phyloP scores from a whole-genome alignment of 2,888 invertebrate species.

The Leptopterna dolabrata region DNA sequence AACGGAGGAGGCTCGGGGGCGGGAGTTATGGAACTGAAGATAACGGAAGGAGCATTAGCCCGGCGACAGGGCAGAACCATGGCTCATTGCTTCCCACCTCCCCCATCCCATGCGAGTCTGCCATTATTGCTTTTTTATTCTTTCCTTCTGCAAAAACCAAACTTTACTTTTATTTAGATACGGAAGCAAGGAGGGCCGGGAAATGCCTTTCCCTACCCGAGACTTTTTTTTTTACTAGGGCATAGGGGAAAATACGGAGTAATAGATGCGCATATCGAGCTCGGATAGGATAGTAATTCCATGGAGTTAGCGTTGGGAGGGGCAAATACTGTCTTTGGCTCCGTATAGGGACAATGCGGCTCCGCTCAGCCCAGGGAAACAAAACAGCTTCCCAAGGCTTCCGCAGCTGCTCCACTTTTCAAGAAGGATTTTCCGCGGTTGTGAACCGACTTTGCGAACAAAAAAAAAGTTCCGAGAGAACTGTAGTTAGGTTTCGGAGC shows the following conservation, averaged over 20 bases:
- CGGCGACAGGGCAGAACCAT: slow-evolving; percentile 33
- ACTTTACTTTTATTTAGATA: slow-evolving; percentile 40
- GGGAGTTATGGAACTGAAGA: slow-evolving; percentile 39
- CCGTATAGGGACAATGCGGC: slow-evolving; percentile 36
- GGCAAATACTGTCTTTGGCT: slow-evolving; percentile 1
- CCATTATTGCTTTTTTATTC: slow-evolving; percentile 53
- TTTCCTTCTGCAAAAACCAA: slow-evolving; percentile 31
- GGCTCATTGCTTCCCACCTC: slow-evolving; percentile 42
- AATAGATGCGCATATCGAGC: slow-evolving; percentile 52
- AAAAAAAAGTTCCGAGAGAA: background rate
- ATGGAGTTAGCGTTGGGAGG: background rate
- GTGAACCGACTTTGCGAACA: slow-evolving; percentile 8
- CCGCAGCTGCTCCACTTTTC: background rate
- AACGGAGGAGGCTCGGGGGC: background rate
- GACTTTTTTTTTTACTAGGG: background rate
- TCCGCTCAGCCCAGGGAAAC: slow-evolving; percentile 24
- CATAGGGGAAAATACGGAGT: slow-evolving; percentile 28
- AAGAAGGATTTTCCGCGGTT: slow-evolving; percentile 35
- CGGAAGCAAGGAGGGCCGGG: background rate
- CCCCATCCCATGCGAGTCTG: background rate
- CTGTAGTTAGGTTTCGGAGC: slow-evolving; percentile 2
- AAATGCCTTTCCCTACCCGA: background rate
- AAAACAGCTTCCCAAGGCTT: slow-evolving; percentile 29
- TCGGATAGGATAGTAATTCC: slow-evolving; percentile 41
- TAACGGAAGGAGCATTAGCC: slow-evolving; percentile 34